phyloP scores from a whole-genome alignment of 2,888 invertebrate species.

The Tetragonula carbonaria region DNA sequence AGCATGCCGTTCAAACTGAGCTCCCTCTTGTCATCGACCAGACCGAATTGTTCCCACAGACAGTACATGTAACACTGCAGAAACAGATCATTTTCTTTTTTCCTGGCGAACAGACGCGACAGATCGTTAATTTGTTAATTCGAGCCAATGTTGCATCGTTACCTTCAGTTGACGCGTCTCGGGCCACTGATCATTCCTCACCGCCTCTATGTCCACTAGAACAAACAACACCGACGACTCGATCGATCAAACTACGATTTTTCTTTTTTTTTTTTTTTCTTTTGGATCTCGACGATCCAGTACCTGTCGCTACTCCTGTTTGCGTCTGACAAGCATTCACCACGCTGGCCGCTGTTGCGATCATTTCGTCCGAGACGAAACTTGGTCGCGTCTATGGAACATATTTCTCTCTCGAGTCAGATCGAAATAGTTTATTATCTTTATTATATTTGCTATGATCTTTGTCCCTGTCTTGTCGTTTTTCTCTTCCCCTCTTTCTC shows the following conservation, averaged over 20 bases:
- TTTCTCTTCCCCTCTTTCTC: neutral
- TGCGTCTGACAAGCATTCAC: slow-evolving; percentile 81
- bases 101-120: neutral
- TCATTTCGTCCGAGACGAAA: slow-evolving; percentile 81
- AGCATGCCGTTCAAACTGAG: slow-evolving; percentile 80
- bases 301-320: slow-evolving; percentile 80
- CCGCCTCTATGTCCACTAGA: slow-evolving; percentile 81
- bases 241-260: no score
- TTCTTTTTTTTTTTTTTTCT: no score
- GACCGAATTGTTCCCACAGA: slow-evolving; percentile 81
- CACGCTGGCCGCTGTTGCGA: slow-evolving; percentile 78
- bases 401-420: neutral
- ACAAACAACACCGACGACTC: slow-evolving; percentile 7
- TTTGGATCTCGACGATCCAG: neutral
- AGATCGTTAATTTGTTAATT: neutral
- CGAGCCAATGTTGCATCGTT: slow-evolving; percentile 19
- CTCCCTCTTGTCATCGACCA: slow-evolving; percentile 80
- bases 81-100: neutral
- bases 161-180: slow-evolving; percentile 80
- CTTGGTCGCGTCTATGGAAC: slow-evolving; percentile 77
- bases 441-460: neutral
- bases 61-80: slow-evolving; percentile 83
- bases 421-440: neutral
- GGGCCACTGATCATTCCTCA: slow-evolving; percentile 80
- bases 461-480: neutral